phyloP scores from a whole-genome alignment of 2,888 invertebrate genomes.

The Caenorhabditis angaria region DNA sequence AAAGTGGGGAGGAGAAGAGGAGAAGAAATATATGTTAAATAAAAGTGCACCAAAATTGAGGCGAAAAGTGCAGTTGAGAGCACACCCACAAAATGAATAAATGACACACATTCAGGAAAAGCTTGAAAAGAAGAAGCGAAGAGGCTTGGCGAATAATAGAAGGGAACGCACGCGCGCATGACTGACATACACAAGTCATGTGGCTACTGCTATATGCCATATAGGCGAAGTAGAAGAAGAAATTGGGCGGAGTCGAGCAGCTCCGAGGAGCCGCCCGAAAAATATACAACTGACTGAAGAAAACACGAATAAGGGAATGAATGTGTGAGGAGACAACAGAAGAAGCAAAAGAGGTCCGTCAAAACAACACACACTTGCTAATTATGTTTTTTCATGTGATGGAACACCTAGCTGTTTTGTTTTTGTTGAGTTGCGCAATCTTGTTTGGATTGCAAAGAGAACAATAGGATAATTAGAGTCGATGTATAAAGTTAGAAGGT shows the following conservation, averaged over 20 bases:
- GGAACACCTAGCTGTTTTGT: too few species aligned
- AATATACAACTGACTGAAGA: neutral
- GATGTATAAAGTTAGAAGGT: too few species aligned
- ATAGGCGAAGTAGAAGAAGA: neutral
- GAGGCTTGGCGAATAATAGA: neutral
- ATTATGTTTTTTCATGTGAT: too few species aligned
- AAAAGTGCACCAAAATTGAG: neutral
- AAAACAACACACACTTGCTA: too few species aligned
- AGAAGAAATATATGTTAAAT: neutral
- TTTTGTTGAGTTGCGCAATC: too few species aligned
- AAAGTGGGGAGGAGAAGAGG: too few species aligned
- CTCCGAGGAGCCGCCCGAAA: neutral
- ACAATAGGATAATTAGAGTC: too few species aligned
- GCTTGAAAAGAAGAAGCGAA: slow-evolving; percentile 2
- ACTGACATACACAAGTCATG: slow-evolving; percentile 4
- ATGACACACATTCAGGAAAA: slow-evolving; percentile 4
- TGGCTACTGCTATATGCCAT: neutral
- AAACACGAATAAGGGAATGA: neutral
- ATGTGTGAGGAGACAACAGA: too few species aligned
- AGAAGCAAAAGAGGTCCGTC: too few species aligned
- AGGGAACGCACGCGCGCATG: neutral
- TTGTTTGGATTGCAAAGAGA: too few species aligned
- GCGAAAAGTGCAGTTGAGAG: slow-evolving; percentile 1
- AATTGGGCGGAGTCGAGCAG: neutral
- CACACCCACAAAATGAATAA: neutral